Percentiles rank a stretch among this genome's conserved stretches.
Evolutionary conservation across 2,888 invertebrate genomes (phyloP).

Genomic region (Pardosa pseudoannulata): DNA sequence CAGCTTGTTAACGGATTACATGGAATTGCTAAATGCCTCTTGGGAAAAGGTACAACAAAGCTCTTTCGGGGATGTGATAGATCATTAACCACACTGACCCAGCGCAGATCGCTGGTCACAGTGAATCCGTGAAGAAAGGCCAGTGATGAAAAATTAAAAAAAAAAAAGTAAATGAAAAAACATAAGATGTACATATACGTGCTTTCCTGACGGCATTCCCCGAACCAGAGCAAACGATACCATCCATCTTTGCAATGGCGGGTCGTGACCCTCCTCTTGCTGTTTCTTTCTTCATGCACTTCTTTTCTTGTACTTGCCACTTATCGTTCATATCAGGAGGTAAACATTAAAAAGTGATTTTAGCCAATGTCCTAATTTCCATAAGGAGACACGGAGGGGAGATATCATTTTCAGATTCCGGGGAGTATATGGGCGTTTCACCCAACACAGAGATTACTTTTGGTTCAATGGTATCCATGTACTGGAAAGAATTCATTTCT

Average conservation of each 20-base stretch:
- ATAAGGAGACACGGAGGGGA: too few relatives aligned
- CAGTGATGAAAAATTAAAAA: background rate
- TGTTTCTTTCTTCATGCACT: background rate
- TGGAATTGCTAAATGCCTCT: too few relatives aligned
- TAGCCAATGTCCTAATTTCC: too few relatives aligned
- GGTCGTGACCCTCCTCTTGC: background rate
- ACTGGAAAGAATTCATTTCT: too few relatives aligned
- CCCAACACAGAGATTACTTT: too few relatives aligned
- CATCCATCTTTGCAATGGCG: background rate
- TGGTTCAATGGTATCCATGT: too few relatives aligned
- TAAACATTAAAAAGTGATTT: constrained; percentile 1
- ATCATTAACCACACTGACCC: background rate
- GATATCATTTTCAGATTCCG: too few relatives aligned
- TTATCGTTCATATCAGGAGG: background rate
- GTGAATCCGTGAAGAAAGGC: background rate
- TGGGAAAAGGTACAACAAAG: too few relatives aligned
- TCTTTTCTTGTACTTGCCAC: background rate
- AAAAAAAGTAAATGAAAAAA: too few relatives aligned
- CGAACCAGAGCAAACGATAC: background rate
- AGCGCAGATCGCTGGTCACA: background rate
- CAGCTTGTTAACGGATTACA: too few relatives aligned
- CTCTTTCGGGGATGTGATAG: background rate
- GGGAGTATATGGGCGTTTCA: too few relatives aligned
- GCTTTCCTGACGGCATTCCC: background rate
- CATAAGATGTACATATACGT: background rate